Evolutionary conservation across 53 echinoderm and acorn worm genomes (phyloP).

Genomic region (Patiria pectinifera): DNA sequence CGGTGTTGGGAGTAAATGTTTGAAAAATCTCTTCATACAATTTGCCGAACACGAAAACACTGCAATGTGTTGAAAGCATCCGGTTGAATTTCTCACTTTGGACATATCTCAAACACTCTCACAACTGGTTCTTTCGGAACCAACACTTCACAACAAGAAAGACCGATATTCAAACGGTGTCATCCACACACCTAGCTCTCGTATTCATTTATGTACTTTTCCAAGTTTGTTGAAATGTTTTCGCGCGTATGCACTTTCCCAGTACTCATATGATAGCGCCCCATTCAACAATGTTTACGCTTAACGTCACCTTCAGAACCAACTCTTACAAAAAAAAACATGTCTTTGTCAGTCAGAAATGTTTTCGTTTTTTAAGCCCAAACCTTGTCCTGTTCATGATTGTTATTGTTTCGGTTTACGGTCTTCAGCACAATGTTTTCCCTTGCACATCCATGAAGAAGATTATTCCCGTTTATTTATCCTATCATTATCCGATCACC

Average conservation of each 20-base stretch:
- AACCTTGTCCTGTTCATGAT: not conserved
- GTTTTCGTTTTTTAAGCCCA: not conserved
- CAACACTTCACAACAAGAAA: no score
- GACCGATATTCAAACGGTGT: no score
- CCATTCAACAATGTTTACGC: not conserved
- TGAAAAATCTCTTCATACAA: no score
- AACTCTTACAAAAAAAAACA: not conserved
- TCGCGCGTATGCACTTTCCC: not conserved
- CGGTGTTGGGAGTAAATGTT: no score
- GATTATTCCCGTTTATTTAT: not conserved
- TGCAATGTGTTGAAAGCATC: no score
- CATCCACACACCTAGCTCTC: not conserved
- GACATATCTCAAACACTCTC: no score
- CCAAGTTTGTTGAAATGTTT: not conserved
- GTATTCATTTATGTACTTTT: not conserved
- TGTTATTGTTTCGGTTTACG: not conserved
- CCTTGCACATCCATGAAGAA: not conserved
- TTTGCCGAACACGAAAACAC: no score
- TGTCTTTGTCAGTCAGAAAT: not conserved
- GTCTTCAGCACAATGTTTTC: not conserved
- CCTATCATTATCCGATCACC: constrained; percentile 9
- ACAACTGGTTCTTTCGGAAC: no score
- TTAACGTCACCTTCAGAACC: not conserved
- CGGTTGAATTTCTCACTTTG: no score
- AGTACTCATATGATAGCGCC: not conserved